These are phyloP conservation scores for Drosophila rellima DNA, from an alignment of 2,888 invertebrate genomes.

Conservation along the genomic window DNA sequence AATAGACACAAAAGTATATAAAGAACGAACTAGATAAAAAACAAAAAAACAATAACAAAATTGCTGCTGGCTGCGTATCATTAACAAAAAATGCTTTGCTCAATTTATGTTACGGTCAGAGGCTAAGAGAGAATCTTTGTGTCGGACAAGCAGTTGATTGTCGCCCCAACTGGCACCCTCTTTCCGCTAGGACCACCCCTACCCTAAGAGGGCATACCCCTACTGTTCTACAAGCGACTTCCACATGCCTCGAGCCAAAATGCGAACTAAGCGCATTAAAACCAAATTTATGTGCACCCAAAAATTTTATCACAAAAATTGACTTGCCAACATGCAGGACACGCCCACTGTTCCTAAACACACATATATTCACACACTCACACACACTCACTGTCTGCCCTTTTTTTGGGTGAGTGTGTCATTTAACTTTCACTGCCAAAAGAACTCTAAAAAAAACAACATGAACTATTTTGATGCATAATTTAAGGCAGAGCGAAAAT, in stretches of 20 bases:
- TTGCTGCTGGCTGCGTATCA: slow-evolving; percentile 47
- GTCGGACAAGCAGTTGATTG: slow-evolving; percentile 29
- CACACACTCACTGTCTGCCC: slow-evolving; percentile 20
- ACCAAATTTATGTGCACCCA: slow-evolving; percentile 70
- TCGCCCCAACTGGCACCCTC: slow-evolving; percentile 2
- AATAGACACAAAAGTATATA: slow-evolving; percentile 5
- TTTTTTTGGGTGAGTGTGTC: slow-evolving; percentile 29
- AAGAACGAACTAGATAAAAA: slow-evolving; percentile 21
- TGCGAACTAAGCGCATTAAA: slow-evolving; percentile 73
- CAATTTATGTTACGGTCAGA: slow-evolving; percentile 66
- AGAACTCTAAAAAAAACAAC: slow-evolving; percentile 12
- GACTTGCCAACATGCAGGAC: slow-evolving; percentile 62
- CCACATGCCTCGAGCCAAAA: slow-evolving; percentile 28
- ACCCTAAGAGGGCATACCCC: too few species aligned
- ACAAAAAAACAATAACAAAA: slow-evolving; percentile 31
- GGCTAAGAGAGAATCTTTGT: slow-evolving; percentile 15
- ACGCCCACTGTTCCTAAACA: slow-evolving; percentile 36
- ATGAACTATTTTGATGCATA: slow-evolving; percentile 66
- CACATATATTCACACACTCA: background rate
- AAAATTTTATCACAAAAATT: slow-evolving; percentile 67
- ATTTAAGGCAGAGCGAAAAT: slow-evolving; percentile 56
- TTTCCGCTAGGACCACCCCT: background rate
- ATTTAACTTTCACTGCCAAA: slow-evolving; percentile 62
- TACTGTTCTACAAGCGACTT: slow-evolving; percentile 8
- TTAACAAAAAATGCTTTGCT: slow-evolving; percentile 66